Percentiles rank a stretch among this genome's conserved stretches.
Evolutionary conservation across 2,888 invertebrate species (phyloP).

Genomic region (Papilio elwesi): DNA sequence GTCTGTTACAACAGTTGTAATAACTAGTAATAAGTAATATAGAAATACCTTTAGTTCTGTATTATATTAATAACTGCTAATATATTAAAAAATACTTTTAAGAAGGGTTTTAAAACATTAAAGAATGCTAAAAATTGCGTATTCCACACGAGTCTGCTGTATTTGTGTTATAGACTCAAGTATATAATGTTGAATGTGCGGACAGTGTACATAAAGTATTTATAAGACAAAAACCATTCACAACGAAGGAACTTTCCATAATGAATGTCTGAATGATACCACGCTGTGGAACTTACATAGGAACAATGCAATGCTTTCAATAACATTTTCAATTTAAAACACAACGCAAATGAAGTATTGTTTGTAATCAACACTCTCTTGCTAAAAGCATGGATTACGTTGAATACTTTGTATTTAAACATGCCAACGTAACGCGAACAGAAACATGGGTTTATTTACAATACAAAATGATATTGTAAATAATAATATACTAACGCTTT

Average conservation of each 20-base stretch:
- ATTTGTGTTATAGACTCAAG: neutral
- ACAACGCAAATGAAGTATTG: slow-evolving; percentile 29
- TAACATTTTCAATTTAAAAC: slow-evolving; percentile 34
- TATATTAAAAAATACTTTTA: neutral
- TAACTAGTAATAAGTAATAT: too few relatives aligned
- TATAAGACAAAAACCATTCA: slow-evolving; percentile 23
- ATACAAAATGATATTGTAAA: neutral
- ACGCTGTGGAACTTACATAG: slow-evolving; percentile 8
- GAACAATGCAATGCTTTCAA: slow-evolving; percentile 34
- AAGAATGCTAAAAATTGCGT: neutral
- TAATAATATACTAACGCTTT: neutral
- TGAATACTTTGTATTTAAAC: slow-evolving; percentile 25
- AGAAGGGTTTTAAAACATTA: neutral
- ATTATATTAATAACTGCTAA: neutral
- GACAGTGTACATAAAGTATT: neutral
- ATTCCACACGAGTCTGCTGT: neutral
- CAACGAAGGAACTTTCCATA: slow-evolving; percentile 20
- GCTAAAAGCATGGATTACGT: slow-evolving; percentile 16
- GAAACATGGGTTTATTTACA: slow-evolving; percentile 8
- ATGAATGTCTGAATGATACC: slow-evolving; percentile 10
- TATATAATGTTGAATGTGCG: slow-evolving; percentile 37
- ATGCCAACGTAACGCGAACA: neutral
- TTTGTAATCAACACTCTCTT: slow-evolving; percentile 20
- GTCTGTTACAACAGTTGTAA: too few relatives aligned
- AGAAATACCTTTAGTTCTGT: too few relatives aligned